Evolutionary conservation across 1,140 invertebrate species (phyloP), one percentile per base, ranked within the genome.

Genomic region (Apis dorsata): DNA sequence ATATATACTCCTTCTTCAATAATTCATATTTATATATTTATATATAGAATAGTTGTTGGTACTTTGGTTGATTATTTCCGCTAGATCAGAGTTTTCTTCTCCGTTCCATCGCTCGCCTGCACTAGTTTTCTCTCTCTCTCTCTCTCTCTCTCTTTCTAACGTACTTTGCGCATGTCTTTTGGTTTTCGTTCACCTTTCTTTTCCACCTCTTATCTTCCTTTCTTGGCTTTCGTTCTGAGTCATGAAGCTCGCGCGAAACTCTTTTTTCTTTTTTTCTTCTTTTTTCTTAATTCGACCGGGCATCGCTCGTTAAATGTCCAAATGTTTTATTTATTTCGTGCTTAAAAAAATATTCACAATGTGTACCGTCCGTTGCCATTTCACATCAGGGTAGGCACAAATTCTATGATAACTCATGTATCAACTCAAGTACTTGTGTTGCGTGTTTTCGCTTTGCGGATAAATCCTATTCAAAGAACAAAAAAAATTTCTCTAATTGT

Each of bases 21-120:
- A 87, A 88, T 88, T 88, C 55, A 83, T 88, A 86, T 81, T 83
- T 86, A 85, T 81, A 77, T 84, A 81, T 78, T 75, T 85, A 85
- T 86, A 84, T 88, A 85, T 63, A 63, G 79, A 84, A 90, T 86
- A 91, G 81, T 91, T 92, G 84, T 91, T 90, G 91, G 92, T 92
- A 93, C 91, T 88, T 92, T 89, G 74, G 89, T 91, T 87, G 91
- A 93, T 92, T 91, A 90, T 86, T 91, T 90, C 76, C 83, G 84
- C 87, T 88, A 91, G 91, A 90, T 91, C 89, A 90, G 88, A 87
- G 85, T 90, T 91, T 87, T 91, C 87, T 86, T 91, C 91, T 89
- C 89, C 90, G 89, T 90, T 90, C 86, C 87, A 89, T 87, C 89
- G 88, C 89, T 86, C 85, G 82, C 86, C 90, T 89, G 70, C 53